phyloP scores from a whole-genome alignment of 2,888 invertebrate species.

The Laspeyria flexula region DNA sequence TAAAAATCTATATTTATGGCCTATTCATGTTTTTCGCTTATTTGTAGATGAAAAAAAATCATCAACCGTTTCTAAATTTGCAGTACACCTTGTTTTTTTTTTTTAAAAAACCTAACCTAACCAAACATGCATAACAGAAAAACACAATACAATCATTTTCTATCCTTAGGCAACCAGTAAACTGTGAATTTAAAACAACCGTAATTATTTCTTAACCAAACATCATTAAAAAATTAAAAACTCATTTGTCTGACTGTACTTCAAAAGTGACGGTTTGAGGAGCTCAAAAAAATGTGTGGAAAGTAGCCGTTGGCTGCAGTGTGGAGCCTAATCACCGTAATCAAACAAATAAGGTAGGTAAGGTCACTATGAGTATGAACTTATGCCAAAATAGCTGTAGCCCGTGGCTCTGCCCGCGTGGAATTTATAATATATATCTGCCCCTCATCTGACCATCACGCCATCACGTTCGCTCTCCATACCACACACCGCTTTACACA shows the following conservation, averaged over 20 bases:
- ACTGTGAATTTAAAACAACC: conserved; percentile 5
- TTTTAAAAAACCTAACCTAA: no score
- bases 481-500: no score
- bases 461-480: no score
- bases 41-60: no score
- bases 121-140: not conserved
- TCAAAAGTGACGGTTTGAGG: conserved; percentile 20
- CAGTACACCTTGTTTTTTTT: no score
- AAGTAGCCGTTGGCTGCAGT: conserved; percentile 47
- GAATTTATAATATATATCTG: no score
- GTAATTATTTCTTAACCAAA: conserved; percentile 9
- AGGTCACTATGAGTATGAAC: conserved; percentile 12
- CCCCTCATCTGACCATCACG: no score
- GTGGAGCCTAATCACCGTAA: conserved; percentile 47
- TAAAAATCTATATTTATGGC: no score
- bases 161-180: conserved; percentile 1
- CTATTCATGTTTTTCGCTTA: no score
- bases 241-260: conserved; percentile 11
- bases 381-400: not conserved
- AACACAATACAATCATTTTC: not conserved
- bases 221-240: conserved; percentile 10
- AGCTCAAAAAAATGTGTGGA: conserved; percentile 46
- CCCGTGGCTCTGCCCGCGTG: no score
- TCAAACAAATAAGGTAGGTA: conserved; percentile 39
- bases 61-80: no score